Evolutionary conservation across 2,888 invertebrate species (phyloP).

Genomic region (Meghimatium bilineatum): DNA sequence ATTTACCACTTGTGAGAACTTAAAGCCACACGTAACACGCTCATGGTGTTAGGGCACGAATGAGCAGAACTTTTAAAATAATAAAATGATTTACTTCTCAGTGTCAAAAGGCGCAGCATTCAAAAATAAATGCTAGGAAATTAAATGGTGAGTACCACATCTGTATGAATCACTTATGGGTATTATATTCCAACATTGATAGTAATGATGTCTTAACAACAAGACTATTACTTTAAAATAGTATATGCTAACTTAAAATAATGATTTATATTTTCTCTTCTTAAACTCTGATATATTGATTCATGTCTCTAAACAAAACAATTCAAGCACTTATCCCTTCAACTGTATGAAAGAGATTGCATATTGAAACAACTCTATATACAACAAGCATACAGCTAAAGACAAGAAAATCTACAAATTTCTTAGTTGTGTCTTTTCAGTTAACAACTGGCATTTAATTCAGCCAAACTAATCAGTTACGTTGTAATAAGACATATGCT

Average conservation of each 20-base stretch:
- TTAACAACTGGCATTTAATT: too few relatives aligned
- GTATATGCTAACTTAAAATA: neutral
- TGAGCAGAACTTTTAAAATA: too few relatives aligned
- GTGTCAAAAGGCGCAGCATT: neutral
- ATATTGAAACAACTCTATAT: constrained; percentile 25
- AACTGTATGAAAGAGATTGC: neutral
- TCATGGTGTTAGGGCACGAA: too few relatives aligned
- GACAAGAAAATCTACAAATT: too few relatives aligned
- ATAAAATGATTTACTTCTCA: neutral
- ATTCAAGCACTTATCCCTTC: constrained; percentile 15
- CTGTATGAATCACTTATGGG: neutral
- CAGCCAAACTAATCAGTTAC: too few relatives aligned
- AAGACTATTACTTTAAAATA: neutral
- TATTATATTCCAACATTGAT: neutral
- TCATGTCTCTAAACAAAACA: neutral
- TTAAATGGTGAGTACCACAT: neutral
- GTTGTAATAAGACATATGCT: too few relatives aligned
- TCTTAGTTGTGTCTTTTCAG: too few relatives aligned
- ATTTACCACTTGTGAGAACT: too few relatives aligned
- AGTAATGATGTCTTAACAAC: neutral
- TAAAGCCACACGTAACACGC: too few relatives aligned
- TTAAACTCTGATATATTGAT: neutral
- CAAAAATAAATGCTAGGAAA: neutral
- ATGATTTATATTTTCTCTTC: neutral
- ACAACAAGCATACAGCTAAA: too few relatives aligned